These are phyloP conservation scores for Drosophila pandora DNA, from an alignment of 1,140 invertebrate species.

Conservation along the genomic window DNA sequence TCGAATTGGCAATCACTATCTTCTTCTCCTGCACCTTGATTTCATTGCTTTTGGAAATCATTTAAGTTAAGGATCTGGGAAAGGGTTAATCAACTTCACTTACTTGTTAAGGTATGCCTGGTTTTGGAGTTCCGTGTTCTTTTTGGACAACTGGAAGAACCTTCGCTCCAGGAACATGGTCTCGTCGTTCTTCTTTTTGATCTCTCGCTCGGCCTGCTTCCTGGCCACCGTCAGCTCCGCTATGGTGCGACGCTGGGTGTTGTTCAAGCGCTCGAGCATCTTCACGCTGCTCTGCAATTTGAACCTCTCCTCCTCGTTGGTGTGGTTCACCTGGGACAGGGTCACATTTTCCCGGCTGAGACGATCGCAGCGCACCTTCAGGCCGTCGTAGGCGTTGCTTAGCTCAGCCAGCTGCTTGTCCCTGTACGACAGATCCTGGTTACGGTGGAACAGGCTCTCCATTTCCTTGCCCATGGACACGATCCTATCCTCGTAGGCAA, in stretches of 20 bases:
- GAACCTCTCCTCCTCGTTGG: conserved; percentile 12
- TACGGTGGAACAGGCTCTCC: background rate
- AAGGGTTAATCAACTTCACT: background rate
- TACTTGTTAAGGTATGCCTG: conserved; percentile 13
- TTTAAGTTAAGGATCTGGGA: background rate
- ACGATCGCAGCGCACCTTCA: conserved; percentile 14
- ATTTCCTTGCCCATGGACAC: conserved; percentile 16
- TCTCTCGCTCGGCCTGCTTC: background rate
- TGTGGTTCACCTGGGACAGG: background rate
- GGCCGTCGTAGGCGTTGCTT: background rate
- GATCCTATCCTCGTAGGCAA: conserved; percentile 83
- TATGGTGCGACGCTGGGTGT: background rate
- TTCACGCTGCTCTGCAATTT: background rate
- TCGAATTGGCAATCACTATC: background rate
- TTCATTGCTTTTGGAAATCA: conserved; percentile 13
- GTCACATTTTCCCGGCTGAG: conserved; percentile 13
- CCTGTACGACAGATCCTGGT: background rate
- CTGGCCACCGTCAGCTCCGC: background rate
- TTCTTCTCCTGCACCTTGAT: conserved; percentile 26
- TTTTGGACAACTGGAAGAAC: conserved; percentile 44
- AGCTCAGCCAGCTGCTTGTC: background rate
- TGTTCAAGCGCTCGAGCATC: background rate
- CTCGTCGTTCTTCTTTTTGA: conserved; percentile 40
- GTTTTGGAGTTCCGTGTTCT: conserved; percentile 27
- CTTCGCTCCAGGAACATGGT: conserved; percentile 29